Evolutionary conservation across 2,797 vertebrate genomes (phyloP).

Genomic region (Muscicapa comitata): DNA sequence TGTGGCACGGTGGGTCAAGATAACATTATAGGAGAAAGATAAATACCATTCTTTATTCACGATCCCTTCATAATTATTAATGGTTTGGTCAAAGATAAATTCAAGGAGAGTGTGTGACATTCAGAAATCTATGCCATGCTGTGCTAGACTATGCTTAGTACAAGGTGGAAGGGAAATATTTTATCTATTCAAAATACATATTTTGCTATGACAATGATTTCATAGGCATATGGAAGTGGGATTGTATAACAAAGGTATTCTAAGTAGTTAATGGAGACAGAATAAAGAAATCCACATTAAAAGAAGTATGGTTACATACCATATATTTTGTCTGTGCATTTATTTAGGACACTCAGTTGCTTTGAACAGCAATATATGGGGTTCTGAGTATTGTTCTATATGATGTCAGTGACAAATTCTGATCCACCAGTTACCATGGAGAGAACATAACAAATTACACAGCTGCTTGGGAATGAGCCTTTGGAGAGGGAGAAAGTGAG

Average conservation of each 20-base stretch:
- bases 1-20: conserved; percentile 27
- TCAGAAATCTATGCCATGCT: neutral
- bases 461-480: neutral
- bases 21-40: conserved; percentile 46
- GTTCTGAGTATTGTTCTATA: neutral
- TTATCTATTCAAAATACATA: neutral
- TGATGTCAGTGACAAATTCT: neutral
- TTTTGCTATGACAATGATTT: neutral
- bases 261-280: neutral
- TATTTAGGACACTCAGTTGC: neutral
- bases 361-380: neutral
- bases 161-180: neutral
- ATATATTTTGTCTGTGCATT: neutral
- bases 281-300: neutral
- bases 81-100: conserved; percentile 52
- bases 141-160: neutral
- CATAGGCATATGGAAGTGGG: neutral
- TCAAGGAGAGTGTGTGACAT: conserved; percentile 49
- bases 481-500: neutral
- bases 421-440: neutral
- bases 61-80: conserved; percentile 60
- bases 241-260: neutral
- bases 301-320: neutral
- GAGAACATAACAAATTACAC: neutral
- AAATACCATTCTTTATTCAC: conserved; percentile 46